Evolutionary conservation across 1,140 invertebrate species (phyloP).

Genomic region (Mercenaria mercenaria): DNA sequence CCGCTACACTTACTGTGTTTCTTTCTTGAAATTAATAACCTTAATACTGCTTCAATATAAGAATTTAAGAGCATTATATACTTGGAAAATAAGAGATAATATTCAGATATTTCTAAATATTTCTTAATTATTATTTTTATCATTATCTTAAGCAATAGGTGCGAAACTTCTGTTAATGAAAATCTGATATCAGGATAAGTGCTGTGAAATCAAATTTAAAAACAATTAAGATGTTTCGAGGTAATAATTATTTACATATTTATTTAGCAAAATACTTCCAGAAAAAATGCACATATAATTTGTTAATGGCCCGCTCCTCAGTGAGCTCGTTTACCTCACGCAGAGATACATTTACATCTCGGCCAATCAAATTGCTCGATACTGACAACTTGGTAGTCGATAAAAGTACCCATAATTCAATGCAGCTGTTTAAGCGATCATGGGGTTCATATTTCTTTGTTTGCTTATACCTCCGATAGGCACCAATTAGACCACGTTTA

Average conservation of each 20-base stretch:
- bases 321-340: constrained; percentile 53
- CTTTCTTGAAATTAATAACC: too few species aligned
- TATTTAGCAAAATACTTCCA: background rate
- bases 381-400: constrained; percentile 41
- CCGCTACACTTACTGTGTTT: too few species aligned
- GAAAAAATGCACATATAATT: constrained; percentile 20
- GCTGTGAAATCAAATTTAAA: constrained; percentile 18
- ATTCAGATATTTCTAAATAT: too few species aligned
- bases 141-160: too few species aligned
- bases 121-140: too few species aligned
- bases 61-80: too few species aligned
- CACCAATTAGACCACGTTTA: constrained; percentile 65
- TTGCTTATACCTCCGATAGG: constrained; percentile 63
- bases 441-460: constrained; percentile 67
- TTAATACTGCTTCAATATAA: too few species aligned
- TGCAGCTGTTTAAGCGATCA: constrained; percentile 62
- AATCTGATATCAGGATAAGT: background rate
- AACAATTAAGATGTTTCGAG: background rate
- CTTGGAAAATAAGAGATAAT: too few species aligned
- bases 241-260: constrained; percentile 23
- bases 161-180: too few species aligned
- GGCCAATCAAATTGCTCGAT: constrained; percentile 56
- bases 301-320: constrained; percentile 5
- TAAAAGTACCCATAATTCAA: constrained; percentile 68
- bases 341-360: constrained; percentile 36